These are phyloP conservation scores for Artibeus jamaicensis DNA, from an alignment of 2,797 vertebrate genomes.

Conservation along the genomic window DNA sequence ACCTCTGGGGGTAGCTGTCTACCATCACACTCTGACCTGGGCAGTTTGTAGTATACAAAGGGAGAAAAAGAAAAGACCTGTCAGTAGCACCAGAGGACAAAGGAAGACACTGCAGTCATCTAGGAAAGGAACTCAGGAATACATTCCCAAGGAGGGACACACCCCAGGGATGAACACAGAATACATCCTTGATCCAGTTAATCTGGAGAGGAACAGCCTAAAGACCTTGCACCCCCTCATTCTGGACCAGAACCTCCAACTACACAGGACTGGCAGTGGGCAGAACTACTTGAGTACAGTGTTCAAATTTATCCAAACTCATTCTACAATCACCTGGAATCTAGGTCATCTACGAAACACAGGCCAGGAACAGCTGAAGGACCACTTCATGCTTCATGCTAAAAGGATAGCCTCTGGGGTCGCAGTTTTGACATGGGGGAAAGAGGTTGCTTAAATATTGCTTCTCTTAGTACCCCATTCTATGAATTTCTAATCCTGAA, in stretches of 20 bases:
- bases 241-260: neutral
- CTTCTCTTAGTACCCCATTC: neutral
- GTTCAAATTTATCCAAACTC: neutral
- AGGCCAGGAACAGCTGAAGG: neutral
- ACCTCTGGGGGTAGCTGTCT: constrained; percentile 52
- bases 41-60: constrained; percentile 71
- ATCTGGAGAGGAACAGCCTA: neutral
- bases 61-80: neutral
- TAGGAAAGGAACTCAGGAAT: neutral
- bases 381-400: neutral
- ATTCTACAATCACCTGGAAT: neutral
- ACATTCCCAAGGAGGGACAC: neutral
- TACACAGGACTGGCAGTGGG: neutral
- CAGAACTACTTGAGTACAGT: neutral
- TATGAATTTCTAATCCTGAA: neutral
- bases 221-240: neutral
- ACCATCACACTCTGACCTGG: constrained; percentile 25
- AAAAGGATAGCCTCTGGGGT: neutral
- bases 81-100: neutral
- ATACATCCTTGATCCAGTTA: neutral
- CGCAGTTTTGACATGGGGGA: neutral
- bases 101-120: accelerated
- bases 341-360: neutral
- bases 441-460: neutral
- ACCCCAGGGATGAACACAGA: neutral